Percentiles rank a stretch among this genome's conserved stretches.
Conservation (phyloP, 2,888 invertebrate species). For the Phortica magna region DNA sequence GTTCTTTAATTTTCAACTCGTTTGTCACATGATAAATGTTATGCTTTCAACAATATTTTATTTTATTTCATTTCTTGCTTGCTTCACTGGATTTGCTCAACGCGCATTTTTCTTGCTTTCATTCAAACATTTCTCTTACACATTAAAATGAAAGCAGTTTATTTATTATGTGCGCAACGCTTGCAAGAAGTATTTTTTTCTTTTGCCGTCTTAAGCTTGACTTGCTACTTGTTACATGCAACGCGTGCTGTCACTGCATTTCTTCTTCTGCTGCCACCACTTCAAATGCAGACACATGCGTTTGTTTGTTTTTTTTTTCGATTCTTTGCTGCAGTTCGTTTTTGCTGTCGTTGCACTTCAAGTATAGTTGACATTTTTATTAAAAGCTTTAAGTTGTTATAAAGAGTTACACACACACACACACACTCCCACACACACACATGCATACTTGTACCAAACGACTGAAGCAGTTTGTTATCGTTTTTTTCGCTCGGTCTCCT, state of each 20-base stretch:
- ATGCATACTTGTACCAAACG: too few species aligned
- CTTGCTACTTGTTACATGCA: background rate
- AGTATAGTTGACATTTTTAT: constrained; percentile 70
- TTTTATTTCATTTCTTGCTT: constrained; percentile 21
- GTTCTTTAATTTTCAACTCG: background rate
- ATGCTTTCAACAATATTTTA: constrained; percentile 17
- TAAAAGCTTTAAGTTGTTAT: constrained; percentile 70
- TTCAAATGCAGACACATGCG: background rate
- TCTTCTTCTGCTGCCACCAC: background rate
- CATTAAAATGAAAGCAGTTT: constrained; percentile 25
- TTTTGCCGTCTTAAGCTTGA: constrained; percentile 11
- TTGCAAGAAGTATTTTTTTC: constrained; percentile 10
- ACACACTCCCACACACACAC: constrained; percentile 3
- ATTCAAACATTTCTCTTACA: background rate
- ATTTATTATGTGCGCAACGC: constrained; percentile 22
- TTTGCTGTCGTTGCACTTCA: constrained; percentile 52
- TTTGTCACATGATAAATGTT: constrained; percentile 22
- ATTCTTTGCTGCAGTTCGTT: constrained; percentile 38
- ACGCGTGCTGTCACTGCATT: background rate
- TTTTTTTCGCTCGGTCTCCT: too few species aligned
- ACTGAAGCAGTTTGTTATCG: too few species aligned
- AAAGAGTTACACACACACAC: constrained; percentile 42
- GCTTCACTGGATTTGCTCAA: background rate
- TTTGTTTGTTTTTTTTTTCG: constrained; percentile 50
- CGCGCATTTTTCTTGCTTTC: constrained; percentile 9